Evolutionary conservation across 2,888 invertebrate genomes (phyloP), one percentile per base, ranked within the genome.

Genomic region (Anticlea derivata): DNA sequence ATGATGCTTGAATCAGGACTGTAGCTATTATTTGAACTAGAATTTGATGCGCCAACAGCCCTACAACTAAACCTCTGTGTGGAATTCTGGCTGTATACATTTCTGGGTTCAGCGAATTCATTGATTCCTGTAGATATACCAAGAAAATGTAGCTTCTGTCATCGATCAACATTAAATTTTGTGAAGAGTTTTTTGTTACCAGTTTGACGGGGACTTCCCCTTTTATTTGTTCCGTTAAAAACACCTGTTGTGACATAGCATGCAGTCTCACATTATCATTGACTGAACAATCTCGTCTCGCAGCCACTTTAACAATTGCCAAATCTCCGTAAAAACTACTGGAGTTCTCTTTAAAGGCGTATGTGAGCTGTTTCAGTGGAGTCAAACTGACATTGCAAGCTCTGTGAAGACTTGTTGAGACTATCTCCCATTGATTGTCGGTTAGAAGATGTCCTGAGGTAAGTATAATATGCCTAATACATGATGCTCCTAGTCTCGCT

Each of bases 281-380:
- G 7, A 95, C 91, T 1, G 96, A 95, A 70, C 96, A 96, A 77
- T 98, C 98, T 51, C 95, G 93, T 35, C 98, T 92, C 0, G 98
- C 97, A 1, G 98, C 98, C 5, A 98, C 98, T 91, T 98, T 98
- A 0, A 98, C 97, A 51, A 97, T 97, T 6, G 96, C 96, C 61
- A 95, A 89, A 80, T 98, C 98, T 0, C 98, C 98, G 78, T 98
- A 98, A 83, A 98, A 98, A 74, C 97, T 98, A 68, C 97, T 96
- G 0, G 98, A 98, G 73, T 97, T 95, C 65, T 96, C 94, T 68
- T 96, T 95, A 78, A 98, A 99, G 26, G 97, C 97, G 69, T 96
- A 94, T 49, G 97, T 97, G 27, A 99, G 90, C 83, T 97, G 97
- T 58, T 96, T 95, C 45, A 98, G 80, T 24, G 97, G 96, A 60